Base-by-base conservation (phyloP, 2,113 vertebrate species). In the Caranx ignobilis region DNA sequence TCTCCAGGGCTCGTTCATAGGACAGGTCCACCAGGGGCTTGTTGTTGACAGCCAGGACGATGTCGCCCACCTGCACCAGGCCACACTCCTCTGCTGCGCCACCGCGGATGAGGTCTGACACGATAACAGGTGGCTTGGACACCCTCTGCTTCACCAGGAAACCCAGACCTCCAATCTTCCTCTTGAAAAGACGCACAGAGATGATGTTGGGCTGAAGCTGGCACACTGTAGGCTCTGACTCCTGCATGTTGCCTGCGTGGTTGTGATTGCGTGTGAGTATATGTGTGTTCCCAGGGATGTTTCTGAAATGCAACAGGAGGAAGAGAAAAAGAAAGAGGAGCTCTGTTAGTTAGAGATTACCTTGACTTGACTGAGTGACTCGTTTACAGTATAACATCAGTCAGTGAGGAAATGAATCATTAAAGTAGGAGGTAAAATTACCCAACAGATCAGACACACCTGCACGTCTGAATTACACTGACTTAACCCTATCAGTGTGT, bases 121-220 rank as follows among this genome's bases (percentile, higher is more conserved):
- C 95, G 66, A 99, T 98, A 87, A 99, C 95, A 0, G 98, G 98
- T 0, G 98, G 98, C 81, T 97, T 99, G 94, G 93, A 97, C 71
- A 98, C 94, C 9, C 98, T 94, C 82, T 99, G 97, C 93, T 99
- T 99, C 85, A 99, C 98, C 87, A 99, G 91, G 75, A 99, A 99
- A 18, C 98, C 98, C 84, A 99, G 95, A 48, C 98, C 98, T 1
- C 98, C 98, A 19, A 97, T 95, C 85, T 97, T 98, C 86, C 97
- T 96, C 86, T 99, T 99, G 93, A 97, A 98, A 67, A 99, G 96
- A 67, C 96, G 97, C 67, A 99, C 97, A 0, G 98, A 99, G 91
- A 99, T 99, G 94, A 99, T 96, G 59, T 99, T 99, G 86, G 98
- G 98, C 83, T 99, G 97, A 87, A 99, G 96, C 88, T 99, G 97